Conservation (phyloP, 2,797 vertebrate genomes). For the Xyrichtys novacula region DNA sequence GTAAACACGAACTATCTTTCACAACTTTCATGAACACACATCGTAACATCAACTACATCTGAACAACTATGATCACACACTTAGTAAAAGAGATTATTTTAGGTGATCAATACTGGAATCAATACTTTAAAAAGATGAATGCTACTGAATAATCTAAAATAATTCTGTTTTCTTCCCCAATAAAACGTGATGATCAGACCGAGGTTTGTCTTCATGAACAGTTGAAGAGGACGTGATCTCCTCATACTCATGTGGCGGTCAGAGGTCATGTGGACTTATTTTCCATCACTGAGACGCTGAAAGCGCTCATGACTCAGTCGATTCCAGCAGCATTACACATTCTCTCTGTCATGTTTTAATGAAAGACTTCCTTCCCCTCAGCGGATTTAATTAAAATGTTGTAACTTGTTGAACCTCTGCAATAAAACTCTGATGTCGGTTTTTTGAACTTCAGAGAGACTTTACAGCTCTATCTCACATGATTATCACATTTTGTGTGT, state of each 20-base stretch:
- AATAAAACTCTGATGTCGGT: not conserved
- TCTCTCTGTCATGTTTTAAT: conserved; percentile 27
- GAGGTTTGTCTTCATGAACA: conserved; percentile 14
- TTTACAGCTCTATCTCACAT: conserved; percentile 13
- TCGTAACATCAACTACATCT: not conserved
- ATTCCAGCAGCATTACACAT: conserved; percentile 27
- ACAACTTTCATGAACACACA: not conserved
- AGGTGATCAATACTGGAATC: no score
- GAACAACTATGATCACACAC: not conserved
- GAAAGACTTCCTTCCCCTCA: conserved; percentile 4
- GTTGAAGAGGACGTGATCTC: conserved; percentile 33
- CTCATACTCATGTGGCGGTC: conserved; percentile 32
- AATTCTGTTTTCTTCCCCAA: no score
- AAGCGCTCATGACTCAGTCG: conserved; percentile 50
- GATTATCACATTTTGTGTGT: conserved; percentile 29
- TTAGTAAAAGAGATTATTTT: not conserved
- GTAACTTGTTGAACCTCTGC: conserved; percentile 19
- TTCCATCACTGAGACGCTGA: conserved; percentile 19
- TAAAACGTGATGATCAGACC: not conserved
- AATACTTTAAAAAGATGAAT: no score
- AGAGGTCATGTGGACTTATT: conserved; percentile 38
- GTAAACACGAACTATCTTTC: not conserved
- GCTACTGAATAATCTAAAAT: no score
- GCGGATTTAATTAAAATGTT: conserved; percentile 37
- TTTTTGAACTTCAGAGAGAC: conserved; percentile 14